These are phyloP conservation scores for Steromphala cineraria DNA, from an alignment of 2,888 invertebrate species.

Conservation along the genomic window DNA sequence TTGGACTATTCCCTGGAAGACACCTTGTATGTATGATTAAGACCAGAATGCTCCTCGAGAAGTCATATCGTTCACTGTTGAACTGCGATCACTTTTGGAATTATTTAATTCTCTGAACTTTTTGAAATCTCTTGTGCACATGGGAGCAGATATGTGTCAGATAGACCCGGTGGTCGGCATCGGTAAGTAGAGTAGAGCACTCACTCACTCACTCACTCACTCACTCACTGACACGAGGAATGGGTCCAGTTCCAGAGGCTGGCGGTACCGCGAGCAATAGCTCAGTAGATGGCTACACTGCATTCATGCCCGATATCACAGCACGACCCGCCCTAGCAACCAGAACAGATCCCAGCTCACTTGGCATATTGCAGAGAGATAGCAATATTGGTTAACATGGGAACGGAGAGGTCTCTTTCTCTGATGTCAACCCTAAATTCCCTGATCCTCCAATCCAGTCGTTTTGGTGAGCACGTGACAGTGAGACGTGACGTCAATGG, in stretches of 20 bases:
- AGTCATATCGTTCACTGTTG: not conserved
- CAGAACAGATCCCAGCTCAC: not conserved
- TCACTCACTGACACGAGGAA: too few species aligned
- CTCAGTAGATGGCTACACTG: not conserved
- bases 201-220: too few species aligned
- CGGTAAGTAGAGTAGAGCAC: too few species aligned
- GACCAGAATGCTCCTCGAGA: not conserved
- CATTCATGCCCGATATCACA: not conserved
- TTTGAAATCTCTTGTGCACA: too few species aligned
- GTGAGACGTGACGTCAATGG: conserved; percentile 25
- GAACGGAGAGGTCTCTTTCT: conserved; percentile 20
- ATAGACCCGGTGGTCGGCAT: not conserved
- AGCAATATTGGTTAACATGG: conserved; percentile 24
- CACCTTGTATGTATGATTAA: not conserved
- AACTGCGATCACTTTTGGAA: too few species aligned
- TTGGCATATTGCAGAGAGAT: not conserved
- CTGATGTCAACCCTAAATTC: conserved; percentile 30
- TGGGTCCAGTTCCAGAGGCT: not conserved
- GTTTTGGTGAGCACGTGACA: conserved; percentile 21
- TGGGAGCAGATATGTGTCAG: not conserved
- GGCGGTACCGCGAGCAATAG: not conserved
- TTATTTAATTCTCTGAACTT: too few species aligned
- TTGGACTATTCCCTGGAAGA: not conserved
- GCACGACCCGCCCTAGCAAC: not conserved
- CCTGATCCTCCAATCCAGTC: conserved; percentile 22